A percentile compares a stretch with the other conserved stretches of the same genome.
Evolutionary conservation across 92 coral and sea anemone species (phyloP).

Genomic region (Parazoanthus darwini): DNA sequence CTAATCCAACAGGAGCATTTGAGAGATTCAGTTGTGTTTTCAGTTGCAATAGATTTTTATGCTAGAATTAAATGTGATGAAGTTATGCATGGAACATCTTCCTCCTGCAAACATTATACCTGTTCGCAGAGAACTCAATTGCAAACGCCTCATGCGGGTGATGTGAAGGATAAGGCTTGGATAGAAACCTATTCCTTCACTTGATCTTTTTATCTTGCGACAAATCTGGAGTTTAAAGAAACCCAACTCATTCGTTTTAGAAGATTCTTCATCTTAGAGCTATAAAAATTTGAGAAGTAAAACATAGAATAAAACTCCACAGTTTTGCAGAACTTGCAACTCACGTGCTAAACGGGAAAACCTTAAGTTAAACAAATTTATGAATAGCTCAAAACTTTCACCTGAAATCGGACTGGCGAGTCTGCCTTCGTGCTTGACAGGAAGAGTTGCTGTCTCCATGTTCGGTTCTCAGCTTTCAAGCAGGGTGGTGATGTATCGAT

Average conservation of each 20-base stretch:
- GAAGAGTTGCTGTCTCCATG: constrained; percentile 5
- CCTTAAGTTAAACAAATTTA: neutral
- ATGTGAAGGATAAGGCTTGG: neutral
- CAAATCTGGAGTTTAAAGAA: neutral
- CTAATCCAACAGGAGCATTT: neutral
- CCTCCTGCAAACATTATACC: neutral
- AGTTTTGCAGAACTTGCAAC: neutral
- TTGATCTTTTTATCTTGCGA: constrained; percentile 38
- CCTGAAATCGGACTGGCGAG: constrained; percentile 28
- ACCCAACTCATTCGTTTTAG: neutral
- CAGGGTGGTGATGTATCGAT: neutral
- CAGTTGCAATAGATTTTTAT: neutral
- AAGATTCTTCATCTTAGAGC: neutral
- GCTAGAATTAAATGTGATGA: neutral
- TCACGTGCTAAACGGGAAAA: neutral
- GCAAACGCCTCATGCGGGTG: neutral
- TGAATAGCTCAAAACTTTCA: neutral
- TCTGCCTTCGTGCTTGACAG: constrained; percentile 24
- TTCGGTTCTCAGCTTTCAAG: neutral
- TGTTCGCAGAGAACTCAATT: neutral
- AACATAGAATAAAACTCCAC: neutral
- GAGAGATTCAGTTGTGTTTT: neutral
- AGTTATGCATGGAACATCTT: neutral
- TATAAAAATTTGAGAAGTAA: neutral
- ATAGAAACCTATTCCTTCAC: constrained; percentile 23